Evolutionary conservation across 1,140 invertebrate species (phyloP).

Genomic region (Leucophenga varia): DNA sequence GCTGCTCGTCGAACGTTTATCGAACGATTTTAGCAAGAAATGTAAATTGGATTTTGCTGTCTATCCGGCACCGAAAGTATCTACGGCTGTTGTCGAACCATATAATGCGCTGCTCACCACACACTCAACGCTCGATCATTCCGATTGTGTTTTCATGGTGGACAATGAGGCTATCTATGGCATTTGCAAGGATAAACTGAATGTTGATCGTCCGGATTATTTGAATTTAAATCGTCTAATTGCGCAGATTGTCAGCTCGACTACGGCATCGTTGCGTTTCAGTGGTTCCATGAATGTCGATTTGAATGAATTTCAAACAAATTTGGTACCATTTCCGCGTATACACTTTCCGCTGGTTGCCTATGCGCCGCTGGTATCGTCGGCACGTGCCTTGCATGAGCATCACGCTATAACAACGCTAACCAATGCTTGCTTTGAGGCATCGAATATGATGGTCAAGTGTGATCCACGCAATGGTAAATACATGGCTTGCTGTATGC

Average conservation of each 20-base stretch:
- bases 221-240: constrained; percentile 75
- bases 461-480: constrained; percentile 69
- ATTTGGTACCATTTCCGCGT: constrained; percentile 72
- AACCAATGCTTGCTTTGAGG: constrained; percentile 78
- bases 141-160: constrained; percentile 80
- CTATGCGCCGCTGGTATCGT: constrained; percentile 74
- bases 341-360: constrained; percentile 78
- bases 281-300: constrained; percentile 83
- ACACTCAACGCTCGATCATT: constrained; percentile 74
- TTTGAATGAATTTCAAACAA: constrained; percentile 79
- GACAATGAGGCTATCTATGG: constrained; percentile 87
- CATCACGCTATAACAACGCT: constrained; percentile 70
- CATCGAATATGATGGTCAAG: constrained; percentile 80
- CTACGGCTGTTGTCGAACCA: constrained; percentile 83
- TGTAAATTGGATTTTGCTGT: constrained; percentile 72
- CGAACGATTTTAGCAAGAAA: constrained; percentile 66
- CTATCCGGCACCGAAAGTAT: constrained; percentile 74
- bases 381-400: constrained; percentile 71
- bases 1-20: constrained; percentile 67
- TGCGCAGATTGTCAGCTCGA: constrained; percentile 70
- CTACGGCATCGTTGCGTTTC: constrained; percentile 79
- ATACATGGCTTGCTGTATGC: constrained; percentile 77
- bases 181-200: constrained; percentile 71
- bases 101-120: constrained; percentile 82
- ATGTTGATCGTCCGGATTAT: constrained; percentile 72